These are phyloP conservation scores for Elegia similella DNA, from an alignment of 2,888 invertebrate genomes.

Conservation along the genomic window DNA sequence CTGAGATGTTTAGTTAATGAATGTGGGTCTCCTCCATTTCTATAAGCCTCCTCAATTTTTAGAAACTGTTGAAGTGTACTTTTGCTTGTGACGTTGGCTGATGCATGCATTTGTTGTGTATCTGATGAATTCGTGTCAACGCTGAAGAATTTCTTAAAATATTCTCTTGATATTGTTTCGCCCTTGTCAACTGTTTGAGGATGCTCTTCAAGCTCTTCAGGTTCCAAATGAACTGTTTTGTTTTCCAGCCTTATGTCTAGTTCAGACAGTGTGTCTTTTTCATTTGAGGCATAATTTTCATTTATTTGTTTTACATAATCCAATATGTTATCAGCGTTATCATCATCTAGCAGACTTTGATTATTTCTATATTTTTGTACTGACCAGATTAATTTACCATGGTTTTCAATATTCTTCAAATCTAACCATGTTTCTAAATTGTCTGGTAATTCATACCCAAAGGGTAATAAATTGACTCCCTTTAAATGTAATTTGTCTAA, in stretches of 20 bases:
- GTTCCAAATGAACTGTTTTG: conserved; percentile 7
- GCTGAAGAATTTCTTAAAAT: conserved; percentile 36
- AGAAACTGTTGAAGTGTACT: conserved; percentile 53
- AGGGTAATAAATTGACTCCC: conserved; percentile 74
- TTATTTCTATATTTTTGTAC: conserved; percentile 44
- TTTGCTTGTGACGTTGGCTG: conserved; percentile 49
- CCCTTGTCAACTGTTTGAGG: conserved; percentile 40
- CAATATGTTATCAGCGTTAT: conserved; percentile 52
- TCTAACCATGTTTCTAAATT: conserved; percentile 74
- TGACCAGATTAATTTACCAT: conserved; percentile 62
- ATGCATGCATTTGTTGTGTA: conserved; percentile 37
- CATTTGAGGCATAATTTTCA: conserved; percentile 30
- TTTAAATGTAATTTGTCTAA: conserved; percentile 57
- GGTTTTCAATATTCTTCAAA: conserved; percentile 66
- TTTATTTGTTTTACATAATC: conserved; percentile 59
- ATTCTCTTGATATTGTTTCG: conserved; percentile 47
- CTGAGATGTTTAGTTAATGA: conserved; percentile 68
- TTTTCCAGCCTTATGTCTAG: conserved; percentile 19
- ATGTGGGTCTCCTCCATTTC: conserved; percentile 46
- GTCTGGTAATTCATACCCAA: conserved; percentile 61
- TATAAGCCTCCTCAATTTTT: conserved; percentile 54
- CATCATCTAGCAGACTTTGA: conserved; percentile 40
- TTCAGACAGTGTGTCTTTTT: conserved; percentile 18
- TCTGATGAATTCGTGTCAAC: conserved; percentile 19
- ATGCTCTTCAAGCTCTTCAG: not conserved